A percentile compares a stretch with the other conserved stretches of the same genome.
These are phyloP conservation scores for Lepus townsendii DNA, from an alignment of 2,797 vertebrate genomes.

Conservation along the genomic window DNA sequence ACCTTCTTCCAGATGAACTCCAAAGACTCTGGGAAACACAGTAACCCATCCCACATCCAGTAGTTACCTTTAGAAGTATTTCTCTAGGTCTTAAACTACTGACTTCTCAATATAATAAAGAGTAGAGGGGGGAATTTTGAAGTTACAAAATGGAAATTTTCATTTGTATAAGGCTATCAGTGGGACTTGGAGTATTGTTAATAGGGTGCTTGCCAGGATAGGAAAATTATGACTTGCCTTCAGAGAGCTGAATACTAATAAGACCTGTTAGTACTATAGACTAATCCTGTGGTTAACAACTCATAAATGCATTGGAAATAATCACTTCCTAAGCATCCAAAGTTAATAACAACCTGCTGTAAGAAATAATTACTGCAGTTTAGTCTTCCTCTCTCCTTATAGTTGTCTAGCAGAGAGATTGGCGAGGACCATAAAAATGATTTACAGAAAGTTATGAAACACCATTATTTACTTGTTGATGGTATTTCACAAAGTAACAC, in stretches of 20 bases:
- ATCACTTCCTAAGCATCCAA: slow-evolving; percentile 50
- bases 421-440: slow-evolving; percentile 41
- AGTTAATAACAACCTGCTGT: slow-evolving; percentile 53
- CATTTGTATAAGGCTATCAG: slow-evolving; percentile 76
- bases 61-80: slow-evolving; percentile 88
- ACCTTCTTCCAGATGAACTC: slow-evolving; percentile 86
- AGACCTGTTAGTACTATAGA: slow-evolving; percentile 65
- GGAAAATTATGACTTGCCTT: slow-evolving; percentile 61
- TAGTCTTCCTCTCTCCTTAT: not conserved
- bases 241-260: slow-evolving; percentile 62
- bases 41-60: slow-evolving; percentile 80
- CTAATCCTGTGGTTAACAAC: slow-evolving; percentile 26
- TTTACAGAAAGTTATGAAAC: slow-evolving; percentile 48
- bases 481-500: slow-evolving; percentile 6
- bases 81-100: slow-evolving; percentile 86
- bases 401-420: slow-evolving; percentile 39
- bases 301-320: slow-evolving; percentile 56
- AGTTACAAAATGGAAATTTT: slow-evolving; percentile 82
- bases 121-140: slow-evolving; percentile 81
- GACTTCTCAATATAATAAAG: slow-evolving; percentile 86
- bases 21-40: slow-evolving; percentile 85
- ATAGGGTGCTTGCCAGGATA: slow-evolving; percentile 76
- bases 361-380: slow-evolving; percentile 58
- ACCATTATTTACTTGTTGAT: slow-evolving; percentile 32
- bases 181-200: slow-evolving; percentile 80